These are phyloP conservation scores for Phymastichus coffea DNA, from an alignment of 1,140 invertebrate species.

Conservation along the genomic window DNA sequence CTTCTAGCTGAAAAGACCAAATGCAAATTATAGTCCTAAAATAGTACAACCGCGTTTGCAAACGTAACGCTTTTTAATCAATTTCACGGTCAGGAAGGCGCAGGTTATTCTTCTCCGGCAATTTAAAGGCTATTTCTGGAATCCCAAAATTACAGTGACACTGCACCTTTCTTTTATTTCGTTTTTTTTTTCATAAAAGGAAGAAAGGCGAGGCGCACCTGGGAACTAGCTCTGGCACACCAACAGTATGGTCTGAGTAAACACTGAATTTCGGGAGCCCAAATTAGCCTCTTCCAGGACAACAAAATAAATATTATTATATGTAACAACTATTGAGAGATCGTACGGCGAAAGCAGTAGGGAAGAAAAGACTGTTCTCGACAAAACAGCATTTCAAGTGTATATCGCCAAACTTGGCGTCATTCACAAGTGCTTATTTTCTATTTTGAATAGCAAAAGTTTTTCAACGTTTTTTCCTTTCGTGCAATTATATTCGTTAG, in stretches of 20 bases:
- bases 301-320: slow-evolving; percentile 36
- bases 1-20: too few species aligned
- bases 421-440: too few species aligned
- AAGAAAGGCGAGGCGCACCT: not conserved
- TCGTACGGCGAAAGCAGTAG: too few species aligned
- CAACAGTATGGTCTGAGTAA: slow-evolving; percentile 23
- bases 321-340: slow-evolving; percentile 28
- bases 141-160: not conserved
- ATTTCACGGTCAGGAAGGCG: not conserved
- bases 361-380: too few species aligned
- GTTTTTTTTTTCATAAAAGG: not conserved
- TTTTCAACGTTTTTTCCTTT: too few species aligned
- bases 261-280: not conserved
- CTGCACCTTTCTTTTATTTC: too few species aligned
- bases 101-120: not conserved
- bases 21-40: too few species aligned
- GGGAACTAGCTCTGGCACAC: not conserved
- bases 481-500: too few species aligned
- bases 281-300: slow-evolving; percentile 31
- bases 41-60: too few species aligned
- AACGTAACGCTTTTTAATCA: slow-evolving; percentile 7
- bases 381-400: too few species aligned
- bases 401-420: too few species aligned
- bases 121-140: not conserved
- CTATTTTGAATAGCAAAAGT: too few species aligned